These are phyloP conservation scores for Itoplectis maculator DNA, from an alignment of 2,888 invertebrate species.

Conservation along the genomic window DNA sequence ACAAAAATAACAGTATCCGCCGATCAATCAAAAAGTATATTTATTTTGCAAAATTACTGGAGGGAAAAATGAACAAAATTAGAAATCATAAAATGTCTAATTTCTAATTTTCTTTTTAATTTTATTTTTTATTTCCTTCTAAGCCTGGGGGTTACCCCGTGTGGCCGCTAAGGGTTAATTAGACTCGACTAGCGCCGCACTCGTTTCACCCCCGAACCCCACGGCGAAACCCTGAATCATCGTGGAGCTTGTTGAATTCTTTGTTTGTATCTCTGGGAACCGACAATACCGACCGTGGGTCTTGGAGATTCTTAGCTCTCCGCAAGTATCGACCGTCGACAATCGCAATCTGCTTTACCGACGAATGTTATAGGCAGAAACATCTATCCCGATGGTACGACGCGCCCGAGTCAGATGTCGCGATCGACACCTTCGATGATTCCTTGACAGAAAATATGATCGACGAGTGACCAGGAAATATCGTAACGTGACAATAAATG, in stretches of 20 bases:
- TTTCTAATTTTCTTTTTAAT: too few species aligned
- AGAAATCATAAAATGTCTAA: too few species aligned
- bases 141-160: not conserved
- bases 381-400: slow-evolving; percentile 32
- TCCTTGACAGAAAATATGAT: slow-evolving; percentile 24
- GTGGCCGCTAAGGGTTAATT: not conserved
- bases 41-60: too few species aligned
- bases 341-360: slow-evolving; percentile 48
- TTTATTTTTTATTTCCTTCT: not conserved
- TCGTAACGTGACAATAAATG: slow-evolving; percentile 62
- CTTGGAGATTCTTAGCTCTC: not conserved
- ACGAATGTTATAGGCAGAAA: slow-evolving; percentile 33
- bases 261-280: slow-evolving; percentile 14
- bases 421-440: slow-evolving; percentile 3
- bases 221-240: slow-evolving; percentile 2
- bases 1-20: too few species aligned
- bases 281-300: slow-evolving; percentile 39
- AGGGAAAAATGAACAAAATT: too few species aligned
- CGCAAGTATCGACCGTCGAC: slow-evolving; percentile 45
- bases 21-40: too few species aligned
- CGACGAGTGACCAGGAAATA: not conserved
- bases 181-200: not conserved
- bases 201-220: not conserved
- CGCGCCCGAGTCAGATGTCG: slow-evolving; percentile 29
- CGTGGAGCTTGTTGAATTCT: not conserved